A percentile compares a stretch with the other conserved stretches of the same genome.
phyloP scores from a whole-genome alignment of 2,888 invertebrate species.

The Drosophila pullipes region DNA sequence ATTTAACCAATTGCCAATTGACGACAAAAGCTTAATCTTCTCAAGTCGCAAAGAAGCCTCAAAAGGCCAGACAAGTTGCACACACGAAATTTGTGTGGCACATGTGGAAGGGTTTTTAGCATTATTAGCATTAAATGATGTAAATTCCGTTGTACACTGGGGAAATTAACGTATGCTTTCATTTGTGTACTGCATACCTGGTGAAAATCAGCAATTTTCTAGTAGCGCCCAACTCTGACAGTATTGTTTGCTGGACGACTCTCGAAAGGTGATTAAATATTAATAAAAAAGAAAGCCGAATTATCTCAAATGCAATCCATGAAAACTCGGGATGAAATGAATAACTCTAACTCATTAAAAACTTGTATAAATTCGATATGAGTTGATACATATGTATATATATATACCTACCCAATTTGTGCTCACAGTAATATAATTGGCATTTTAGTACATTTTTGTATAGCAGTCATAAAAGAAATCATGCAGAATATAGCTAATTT shows the following conservation, averaged over 20 bases:
- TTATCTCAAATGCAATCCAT: background rate
- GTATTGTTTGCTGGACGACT: background rate
- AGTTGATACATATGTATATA: background rate
- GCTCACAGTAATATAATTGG: background rate
- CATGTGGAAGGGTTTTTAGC: background rate
- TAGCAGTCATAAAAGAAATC: background rate
- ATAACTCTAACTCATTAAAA: background rate
- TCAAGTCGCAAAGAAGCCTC: background rate
- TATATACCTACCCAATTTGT: background rate
- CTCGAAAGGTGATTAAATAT: background rate
- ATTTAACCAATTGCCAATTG: slow-evolving; percentile 36
- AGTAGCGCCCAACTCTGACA: background rate
- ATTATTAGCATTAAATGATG: background rate
- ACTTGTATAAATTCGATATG: background rate
- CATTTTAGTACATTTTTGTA: background rate
- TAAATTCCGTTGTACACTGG: background rate
- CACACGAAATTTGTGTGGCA: background rate
- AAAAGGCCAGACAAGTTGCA: background rate
- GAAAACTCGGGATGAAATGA: background rate
- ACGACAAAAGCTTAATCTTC: slow-evolving; percentile 7
- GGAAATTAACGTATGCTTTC: background rate
- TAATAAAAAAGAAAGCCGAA: background rate
- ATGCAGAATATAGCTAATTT: slow-evolving; percentile 5
- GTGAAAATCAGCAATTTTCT: background rate
- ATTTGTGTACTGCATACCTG: background rate